Base-by-base conservation (phyloP, 2,113 vertebrate genomes). In the Pedionomus torquatus region DNA sequence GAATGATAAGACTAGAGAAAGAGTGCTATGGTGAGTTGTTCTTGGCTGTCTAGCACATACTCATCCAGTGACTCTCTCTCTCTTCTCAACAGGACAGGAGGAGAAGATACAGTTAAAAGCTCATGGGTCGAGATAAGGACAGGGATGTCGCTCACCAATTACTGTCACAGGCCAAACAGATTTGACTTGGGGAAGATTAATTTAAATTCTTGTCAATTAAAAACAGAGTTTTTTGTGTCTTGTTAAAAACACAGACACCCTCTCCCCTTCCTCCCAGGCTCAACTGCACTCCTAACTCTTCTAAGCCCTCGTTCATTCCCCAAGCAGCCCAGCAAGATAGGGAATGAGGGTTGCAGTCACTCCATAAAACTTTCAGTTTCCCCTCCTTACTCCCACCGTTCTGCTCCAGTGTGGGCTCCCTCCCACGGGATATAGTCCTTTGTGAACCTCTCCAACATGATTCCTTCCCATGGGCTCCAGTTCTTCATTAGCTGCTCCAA, bases 351-450 rank as follows among this genome's bases (percentile, higher is more conserved):
- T 13, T 37, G 26, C 3, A 3, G 25, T 49, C 72, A 49, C n/a
- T 24, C 5, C 17, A 5, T 19, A 55, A 49, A 35, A 41, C 24
- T 17, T 76, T 89, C 60, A 33, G 11, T 39, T 46, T 24, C 24
- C 39, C 3, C 19, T 86, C 66, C 5, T 8, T 39, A 39, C 5
- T 52, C 16, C 24, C 31, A 44, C 35, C 44, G 17, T 44, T 51
- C 11, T 71, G 19, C 44, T 80, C 28, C 28, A 58, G 7, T 0
- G 0, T 31, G 17, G 19, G 7, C 5, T 69, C 5, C 18, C 31
- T 58, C 33, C 46, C 26, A 58, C 11, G 46, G 23, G 6, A 63
- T 9, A 17, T 2, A 19, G 58, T 51, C 7, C 26, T 66, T 51
- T 44, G 37, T 1, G 1, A 74, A 51, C 9, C 7, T 41, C 58